These are phyloP conservation scores for Elgaria multicarinata DNA, from an alignment of 2,113 vertebrate species.

Conservation along the genomic window DNA sequence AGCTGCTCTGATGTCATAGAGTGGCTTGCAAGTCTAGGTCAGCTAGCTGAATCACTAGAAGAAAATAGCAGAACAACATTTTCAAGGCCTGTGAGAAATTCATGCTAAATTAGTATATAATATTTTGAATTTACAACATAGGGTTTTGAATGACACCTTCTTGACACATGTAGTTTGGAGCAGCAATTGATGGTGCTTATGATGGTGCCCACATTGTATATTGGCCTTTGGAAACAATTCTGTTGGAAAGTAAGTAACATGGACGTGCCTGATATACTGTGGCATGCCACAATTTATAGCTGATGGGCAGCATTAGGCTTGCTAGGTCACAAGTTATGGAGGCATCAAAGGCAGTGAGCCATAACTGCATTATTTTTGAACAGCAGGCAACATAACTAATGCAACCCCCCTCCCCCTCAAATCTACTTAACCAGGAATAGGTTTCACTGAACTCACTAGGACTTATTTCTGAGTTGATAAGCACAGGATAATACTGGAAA, in stretches of 20 bases:
- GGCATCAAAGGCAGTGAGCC: neutral
- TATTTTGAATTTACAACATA: neutral
- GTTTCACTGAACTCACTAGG: neutral
- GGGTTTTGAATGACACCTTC: neutral
- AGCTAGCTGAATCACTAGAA: neutral
- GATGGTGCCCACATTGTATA: neutral
- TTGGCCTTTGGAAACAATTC: neutral
- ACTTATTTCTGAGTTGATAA: neutral
- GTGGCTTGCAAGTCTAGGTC: neutral
- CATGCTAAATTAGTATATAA: neutral
- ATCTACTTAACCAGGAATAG: neutral
- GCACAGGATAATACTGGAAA: neutral
- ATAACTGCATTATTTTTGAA: neutral
- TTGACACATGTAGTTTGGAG: neutral
- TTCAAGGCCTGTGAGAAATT: neutral
- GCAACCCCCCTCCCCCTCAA: too few species aligned
- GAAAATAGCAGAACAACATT: neutral
- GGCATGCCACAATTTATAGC: neutral
- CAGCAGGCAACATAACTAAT: neutral
- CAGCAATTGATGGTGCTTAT: neutral
- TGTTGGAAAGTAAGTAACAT: neutral
- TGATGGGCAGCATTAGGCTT: neutral
- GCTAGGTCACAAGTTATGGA: neutral
- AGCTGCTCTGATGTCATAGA: neutral
- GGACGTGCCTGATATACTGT: neutral